A percentile compares a stretch with the other conserved stretches of the same genome.
Conservation (phyloP, 1,140 invertebrate genomes). For the Megalopta genalis region DNA sequence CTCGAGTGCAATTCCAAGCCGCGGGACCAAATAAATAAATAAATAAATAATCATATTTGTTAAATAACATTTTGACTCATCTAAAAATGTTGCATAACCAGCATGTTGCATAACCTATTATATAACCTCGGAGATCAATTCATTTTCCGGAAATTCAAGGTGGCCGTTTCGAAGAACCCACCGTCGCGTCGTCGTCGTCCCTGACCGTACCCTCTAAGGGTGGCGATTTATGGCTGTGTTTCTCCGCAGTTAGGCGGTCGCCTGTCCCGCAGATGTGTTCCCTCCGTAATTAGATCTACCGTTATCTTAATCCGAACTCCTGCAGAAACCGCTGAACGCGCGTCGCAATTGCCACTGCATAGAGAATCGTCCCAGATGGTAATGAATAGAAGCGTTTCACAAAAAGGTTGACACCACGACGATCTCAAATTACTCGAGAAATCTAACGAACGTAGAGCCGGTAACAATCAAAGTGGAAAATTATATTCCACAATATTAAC, state of each 20-base stretch:
- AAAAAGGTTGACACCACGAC: too few species aligned
- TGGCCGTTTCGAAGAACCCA: constrained; percentile 4
- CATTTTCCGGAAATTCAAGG: neutral
- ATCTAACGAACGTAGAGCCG: too few species aligned
- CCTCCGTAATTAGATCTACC: neutral
- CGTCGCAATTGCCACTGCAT: neutral
- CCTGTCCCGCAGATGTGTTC: neutral
- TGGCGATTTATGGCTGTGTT: constrained; percentile 5
- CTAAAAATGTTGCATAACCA: too few species aligned
- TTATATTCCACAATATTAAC: too few species aligned
- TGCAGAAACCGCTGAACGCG: neutral
- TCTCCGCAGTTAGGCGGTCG: neutral
- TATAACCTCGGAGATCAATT: neutral
- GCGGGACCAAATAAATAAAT: too few species aligned
- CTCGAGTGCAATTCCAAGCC: too few species aligned
- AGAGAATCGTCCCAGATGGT: neutral
- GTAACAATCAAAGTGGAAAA: too few species aligned
- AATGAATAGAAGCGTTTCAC: neutral
- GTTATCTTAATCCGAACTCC: neutral
- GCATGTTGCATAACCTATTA: neutral
- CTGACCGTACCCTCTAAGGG: neutral
- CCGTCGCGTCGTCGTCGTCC: too few species aligned
- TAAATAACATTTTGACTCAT: too few species aligned
- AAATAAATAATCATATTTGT: too few species aligned
- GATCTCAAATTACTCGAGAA: too few species aligned